Conservation (phyloP, 2,888 invertebrate species). For the Galerucella calmariensis region DNA sequence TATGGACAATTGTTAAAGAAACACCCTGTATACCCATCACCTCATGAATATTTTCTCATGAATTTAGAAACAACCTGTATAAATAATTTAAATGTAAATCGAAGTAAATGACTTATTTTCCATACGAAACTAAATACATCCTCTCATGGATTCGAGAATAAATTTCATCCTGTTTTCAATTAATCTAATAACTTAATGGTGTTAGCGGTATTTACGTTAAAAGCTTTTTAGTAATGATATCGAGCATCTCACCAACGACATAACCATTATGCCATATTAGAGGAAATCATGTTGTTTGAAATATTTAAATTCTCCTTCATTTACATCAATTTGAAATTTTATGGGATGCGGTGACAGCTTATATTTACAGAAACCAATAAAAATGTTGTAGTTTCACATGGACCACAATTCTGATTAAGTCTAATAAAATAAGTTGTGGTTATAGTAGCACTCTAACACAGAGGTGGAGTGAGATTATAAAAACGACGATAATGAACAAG, state of each 20-base stretch:
- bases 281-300: slow-evolving; percentile 22
- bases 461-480: slow-evolving; percentile 1
- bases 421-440: slow-evolving; percentile 22
- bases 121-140: background rate
- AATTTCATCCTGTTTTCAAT: background rate
- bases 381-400: slow-evolving; percentile 29
- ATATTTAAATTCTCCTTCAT: slow-evolving; percentile 28
- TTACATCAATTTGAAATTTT: slow-evolving; percentile 25
- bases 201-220: slow-evolving; percentile 6
- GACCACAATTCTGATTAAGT: slow-evolving; percentile 25
- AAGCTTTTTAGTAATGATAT: slow-evolving; percentile 16
- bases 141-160: background rate
- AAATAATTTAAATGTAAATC: background rate
- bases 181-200: background rate
- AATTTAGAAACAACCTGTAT: slow-evolving; percentile 23
- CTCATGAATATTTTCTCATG: too few relatives aligned
- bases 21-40: too few relatives aligned
- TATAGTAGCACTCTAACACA: slow-evolving; percentile 14
- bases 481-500: background rate
- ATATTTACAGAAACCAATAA: slow-evolving; percentile 25
- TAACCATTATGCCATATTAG: slow-evolving; percentile 21
- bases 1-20: too few relatives aligned
- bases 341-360: slow-evolving; percentile 28
- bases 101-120: background rate
- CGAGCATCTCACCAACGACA: slow-evolving; percentile 18